Evolutionary conservation across 2,888 invertebrate genomes (phyloP).

Genomic region (Polyploca ridens): DNA sequence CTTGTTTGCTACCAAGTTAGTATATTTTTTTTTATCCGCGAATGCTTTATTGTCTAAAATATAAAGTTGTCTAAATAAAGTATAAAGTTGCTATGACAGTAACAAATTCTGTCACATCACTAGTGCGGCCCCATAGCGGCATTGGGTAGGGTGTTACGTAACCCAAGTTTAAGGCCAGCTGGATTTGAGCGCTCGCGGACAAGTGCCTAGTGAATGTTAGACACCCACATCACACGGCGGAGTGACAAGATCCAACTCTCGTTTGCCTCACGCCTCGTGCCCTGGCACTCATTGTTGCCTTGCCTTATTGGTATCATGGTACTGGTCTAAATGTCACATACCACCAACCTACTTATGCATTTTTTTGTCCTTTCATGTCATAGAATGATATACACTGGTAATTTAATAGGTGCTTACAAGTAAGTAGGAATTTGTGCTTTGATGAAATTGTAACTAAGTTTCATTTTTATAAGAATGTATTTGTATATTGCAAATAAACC

Average conservation of each 20-base stretch:
- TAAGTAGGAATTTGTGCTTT: too few relatives aligned
- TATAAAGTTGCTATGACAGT: neutral
- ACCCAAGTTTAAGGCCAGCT: constrained; percentile 72
- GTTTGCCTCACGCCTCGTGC: constrained; percentile 2
- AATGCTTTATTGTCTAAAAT: too few relatives aligned
- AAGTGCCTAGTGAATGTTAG: constrained; percentile 26
- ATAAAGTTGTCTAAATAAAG: too few relatives aligned
- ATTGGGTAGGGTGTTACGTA: constrained; percentile 53
- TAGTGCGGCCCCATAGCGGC: constrained; percentile 28
- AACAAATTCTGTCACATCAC: constrained; percentile 26
- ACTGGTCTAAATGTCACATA: neutral
- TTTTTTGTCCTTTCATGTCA: neutral
- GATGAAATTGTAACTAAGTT: too few relatives aligned
- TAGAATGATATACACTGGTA: too few relatives aligned
- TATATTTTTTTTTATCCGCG: too few relatives aligned
- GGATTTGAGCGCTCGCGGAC: constrained; percentile 42
- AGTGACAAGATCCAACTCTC: neutral
- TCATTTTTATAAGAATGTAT: too few relatives aligned
- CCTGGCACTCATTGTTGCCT: neutral
- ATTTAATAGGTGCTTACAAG: too few relatives aligned
- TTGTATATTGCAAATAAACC: too few relatives aligned
- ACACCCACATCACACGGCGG: neutral
- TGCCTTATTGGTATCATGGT: constrained; percentile 2
- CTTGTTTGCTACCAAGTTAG: too few relatives aligned
- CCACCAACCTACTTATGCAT: neutral